Base-by-base conservation (phyloP, 2,888 invertebrate genomes). In the Scaeva pyrastri region DNA sequence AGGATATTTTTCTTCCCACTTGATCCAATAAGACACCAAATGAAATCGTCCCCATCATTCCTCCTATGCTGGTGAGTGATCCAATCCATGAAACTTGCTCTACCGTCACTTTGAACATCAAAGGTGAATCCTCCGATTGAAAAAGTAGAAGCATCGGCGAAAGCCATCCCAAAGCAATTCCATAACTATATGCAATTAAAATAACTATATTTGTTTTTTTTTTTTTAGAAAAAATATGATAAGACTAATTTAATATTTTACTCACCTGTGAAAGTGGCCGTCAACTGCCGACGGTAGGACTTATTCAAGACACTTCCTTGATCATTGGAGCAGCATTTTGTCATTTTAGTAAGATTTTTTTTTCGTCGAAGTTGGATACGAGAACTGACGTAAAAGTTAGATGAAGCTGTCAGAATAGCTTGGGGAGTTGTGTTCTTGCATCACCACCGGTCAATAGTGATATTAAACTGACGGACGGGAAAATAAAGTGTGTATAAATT, bases 51-150 rank as follows among this genome's bases (percentile, higher is more conserved):
- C 92, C 91, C n/a, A 87, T 68, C 1, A 91, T n/a, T 26, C 90
- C 89, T 10, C 91, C 92, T 55, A 91, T 50, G 0, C 91, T 90
- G 1, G 90, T 48, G 58, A 91, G 88, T 0, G 91, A 91, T 4
- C 91, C 92, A 78, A 91, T 89, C 92, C 92, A 92, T 68, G 92
- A 92, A 1, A 90, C 80, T 45, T 91, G 89, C 7, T 88, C 88
- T 5, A 90, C 88, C 21, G 77, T 80, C 1, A 90, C 88, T 2
- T 70, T 19, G 77, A 91, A 90, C 8, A 84, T 71, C 14, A 91
- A 76, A 0, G 91, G 91, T 0, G 90, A 85, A 12, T 89, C 87
- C 1, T 82, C n/a, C 0, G 89, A 88, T 55, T 90, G 89, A n/a
- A 92, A 88, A 68, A 89, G 89, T 1, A 88, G 88, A 1, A 92